Conservation (phyloP, 2,888 invertebrate genomes). For the Epirrita christyi region DNA sequence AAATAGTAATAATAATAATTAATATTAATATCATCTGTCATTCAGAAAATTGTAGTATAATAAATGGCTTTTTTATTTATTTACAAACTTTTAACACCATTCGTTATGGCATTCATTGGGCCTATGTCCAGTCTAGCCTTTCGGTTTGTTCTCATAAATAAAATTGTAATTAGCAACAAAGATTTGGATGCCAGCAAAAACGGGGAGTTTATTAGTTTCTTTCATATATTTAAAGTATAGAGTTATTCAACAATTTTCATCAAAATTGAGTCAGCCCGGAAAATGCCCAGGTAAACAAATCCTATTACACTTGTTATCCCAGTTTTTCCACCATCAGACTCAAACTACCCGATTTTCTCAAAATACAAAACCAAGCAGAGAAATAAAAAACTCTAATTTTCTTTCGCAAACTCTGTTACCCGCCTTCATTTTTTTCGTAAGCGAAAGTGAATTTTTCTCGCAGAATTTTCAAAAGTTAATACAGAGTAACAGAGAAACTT, state of each 20-base stretch:
- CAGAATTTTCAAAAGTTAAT: constrained; percentile 48
- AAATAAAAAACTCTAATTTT: constrained; percentile 46
- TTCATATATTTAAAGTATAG: no score
- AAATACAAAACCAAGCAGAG: constrained; percentile 28
- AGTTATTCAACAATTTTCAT: constrained; percentile 15
- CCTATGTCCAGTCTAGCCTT: no score
- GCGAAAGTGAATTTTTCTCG: constrained; percentile 42
- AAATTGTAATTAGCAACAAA: no score
- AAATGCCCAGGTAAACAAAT: constrained; percentile 20
- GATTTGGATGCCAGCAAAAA: no score
- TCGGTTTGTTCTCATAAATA: no score
- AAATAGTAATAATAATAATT: no score
- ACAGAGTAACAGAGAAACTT: constrained; percentile 39
- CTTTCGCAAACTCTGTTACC: constrained; percentile 45
- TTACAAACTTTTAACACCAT: no score
- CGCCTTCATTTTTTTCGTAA: constrained; percentile 35
- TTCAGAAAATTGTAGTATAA: no score
- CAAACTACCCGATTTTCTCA: constrained; percentile 23
- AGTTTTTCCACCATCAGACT: constrained; percentile 16
- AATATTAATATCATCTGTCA: no score
- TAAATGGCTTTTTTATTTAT: no score
- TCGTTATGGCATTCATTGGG: no score
- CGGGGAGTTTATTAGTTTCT: no score
- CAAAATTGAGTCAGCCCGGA: constrained; percentile 11
- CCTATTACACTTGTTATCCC: constrained; percentile 23